Evolutionary conservation across 1,140 invertebrate species (phyloP).

Genomic region (Drosophila miranda): DNA sequence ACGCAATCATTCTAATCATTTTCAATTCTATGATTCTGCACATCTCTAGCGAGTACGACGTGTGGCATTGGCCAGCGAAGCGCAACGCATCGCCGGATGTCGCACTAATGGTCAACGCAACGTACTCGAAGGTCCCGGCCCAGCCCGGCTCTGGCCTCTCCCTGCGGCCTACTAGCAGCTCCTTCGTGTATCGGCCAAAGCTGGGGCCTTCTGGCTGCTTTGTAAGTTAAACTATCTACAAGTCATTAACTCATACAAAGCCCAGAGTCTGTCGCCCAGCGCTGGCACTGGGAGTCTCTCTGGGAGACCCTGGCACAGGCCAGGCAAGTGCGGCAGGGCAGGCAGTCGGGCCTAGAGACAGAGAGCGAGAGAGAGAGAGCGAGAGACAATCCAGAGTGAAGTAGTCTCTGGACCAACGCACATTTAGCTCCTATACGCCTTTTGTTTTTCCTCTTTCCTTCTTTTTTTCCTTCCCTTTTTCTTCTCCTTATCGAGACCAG

Average conservation of each 20-base stretch:
- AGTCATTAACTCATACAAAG: slow-evolving; percentile 81
- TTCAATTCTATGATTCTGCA: neutral
- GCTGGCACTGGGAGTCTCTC: too few species aligned
- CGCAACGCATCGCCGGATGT: slow-evolving; percentile 79
- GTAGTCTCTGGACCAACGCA: slow-evolving; percentile 52
- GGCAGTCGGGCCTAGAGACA: slow-evolving; percentile 5
- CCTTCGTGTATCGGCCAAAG: slow-evolving; percentile 15
- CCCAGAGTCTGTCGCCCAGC: slow-evolving; percentile 52
- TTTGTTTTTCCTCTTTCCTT: slow-evolving; percentile 35
- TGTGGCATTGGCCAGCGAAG: slow-evolving; percentile 56
- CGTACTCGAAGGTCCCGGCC: slow-evolving; percentile 28
- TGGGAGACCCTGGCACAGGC: too few species aligned
- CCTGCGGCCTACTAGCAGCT: neutral
- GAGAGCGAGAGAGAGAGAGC: slow-evolving; percentile 12
- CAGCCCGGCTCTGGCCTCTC: neutral
- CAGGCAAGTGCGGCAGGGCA: slow-evolving; percentile 26
- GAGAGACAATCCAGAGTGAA: slow-evolving; percentile 21
- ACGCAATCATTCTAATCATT: neutral
- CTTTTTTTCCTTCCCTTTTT: slow-evolving; percentile 29
- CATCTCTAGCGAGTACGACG: slow-evolving; percentile 41
- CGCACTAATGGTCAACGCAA: slow-evolving; percentile 81
- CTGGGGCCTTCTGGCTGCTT: slow-evolving; percentile 33
- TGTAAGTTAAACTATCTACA: slow-evolving; percentile 79
- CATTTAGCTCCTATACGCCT: slow-evolving; percentile 32
- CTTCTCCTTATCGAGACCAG: slow-evolving; percentile 69